Evolutionary conservation across 1,140 invertebrate genomes (phyloP), one percentile per base, ranked within the genome.

Genomic region (Latrodectus geometricus): DNA sequence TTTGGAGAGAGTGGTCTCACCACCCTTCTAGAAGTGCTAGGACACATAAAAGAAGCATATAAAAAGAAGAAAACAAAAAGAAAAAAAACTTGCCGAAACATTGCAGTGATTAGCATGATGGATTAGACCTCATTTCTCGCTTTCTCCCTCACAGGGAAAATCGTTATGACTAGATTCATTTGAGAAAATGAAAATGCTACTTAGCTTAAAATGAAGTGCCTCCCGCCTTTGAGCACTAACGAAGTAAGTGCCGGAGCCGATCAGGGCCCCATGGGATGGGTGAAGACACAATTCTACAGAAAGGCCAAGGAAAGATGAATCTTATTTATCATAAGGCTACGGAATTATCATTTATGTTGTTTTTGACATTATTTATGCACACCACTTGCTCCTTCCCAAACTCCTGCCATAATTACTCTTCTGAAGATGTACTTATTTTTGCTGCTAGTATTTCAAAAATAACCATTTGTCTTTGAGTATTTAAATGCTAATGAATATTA

Each of bases 151-250:
- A 66, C 14, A 9, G 50, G 9, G n/a, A 7, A 23, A 49, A 48
- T 49, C 78, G 49, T 80, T 80, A 80, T 80, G 78, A 69, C 66
- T 80, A 23, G 78, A 80, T 80, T 80, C 78, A 69, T 80, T 70
- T 80, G 66, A 69, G 49, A 52, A 70, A 80, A 69, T 54, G 68
- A 70, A 78, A 78, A 78, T 78, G 76, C 76, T 68, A 78, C 76
- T 78, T 68, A 66, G 61, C 56, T 21, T 48, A 78, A 54, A 66
- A 48, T 48, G 66, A 78, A 54, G 20, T 15, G 12, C 20, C 14
- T 78, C 21, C 9, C 48, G n/a, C 21, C 54, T 66, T 49, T 15
- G 14, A 49, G 76, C 48, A 54, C 17, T 8, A 78, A 66, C 61
- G 68, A 23, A 56, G 21, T 70, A 70, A 48, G n/a, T 35, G 11